Evolutionary conservation across 1,140 invertebrate species (phyloP), one percentile per base, ranked within the genome.

Genomic region (Steinernema feltiae): DNA sequence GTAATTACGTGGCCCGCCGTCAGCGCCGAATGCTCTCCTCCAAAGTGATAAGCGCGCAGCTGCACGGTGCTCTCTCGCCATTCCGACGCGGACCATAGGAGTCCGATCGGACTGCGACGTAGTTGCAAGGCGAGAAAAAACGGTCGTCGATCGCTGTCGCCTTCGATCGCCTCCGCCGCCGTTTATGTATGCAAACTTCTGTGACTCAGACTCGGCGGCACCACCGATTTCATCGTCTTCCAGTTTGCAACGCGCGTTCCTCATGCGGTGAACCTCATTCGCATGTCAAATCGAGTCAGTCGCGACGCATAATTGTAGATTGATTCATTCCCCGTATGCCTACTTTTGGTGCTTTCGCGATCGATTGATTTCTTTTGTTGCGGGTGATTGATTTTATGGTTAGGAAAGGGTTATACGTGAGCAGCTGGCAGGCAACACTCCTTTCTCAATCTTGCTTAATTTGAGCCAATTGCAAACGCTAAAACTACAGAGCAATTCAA

Each of bases 171-270:
- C 35, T 41, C 35, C 35, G 35, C 35, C 12, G 53, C 53, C 53
- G 53, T 21, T 63, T 63, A 63, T 63, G 53, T 27, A 63, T 63
- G 24, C 53, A 63, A 15, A 63, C 53, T 63, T 63, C 24, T 63
- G 15, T 63, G 53, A 63, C 53, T 63, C 53, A n/a, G n/a, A 63
- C 53, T 63, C 53, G 24, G 53, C 53, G 24, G 53, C 7, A 3
- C 7, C 53, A 63, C 53, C 53, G 3, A 63, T 63, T 63, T 63
- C 53, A 27, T 21, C 24, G 24, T 7, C 24, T 63, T 63, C 53
- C 35, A 7, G 35, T 41, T 41, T 41, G 35, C 35, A 41, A 7
- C 35, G 35, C 35, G 18, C 35, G 18, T 41, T 41, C 35, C 35
- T 41, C 35, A 7, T 41, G 12, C 53, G 2, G 24, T 63, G 53